A percentile compares a stretch with the other conserved stretches of the same genome.
These are phyloP conservation scores for Carassius carassius DNA, from an alignment of 2,113 vertebrate genomes.

Conservation along the genomic window DNA sequence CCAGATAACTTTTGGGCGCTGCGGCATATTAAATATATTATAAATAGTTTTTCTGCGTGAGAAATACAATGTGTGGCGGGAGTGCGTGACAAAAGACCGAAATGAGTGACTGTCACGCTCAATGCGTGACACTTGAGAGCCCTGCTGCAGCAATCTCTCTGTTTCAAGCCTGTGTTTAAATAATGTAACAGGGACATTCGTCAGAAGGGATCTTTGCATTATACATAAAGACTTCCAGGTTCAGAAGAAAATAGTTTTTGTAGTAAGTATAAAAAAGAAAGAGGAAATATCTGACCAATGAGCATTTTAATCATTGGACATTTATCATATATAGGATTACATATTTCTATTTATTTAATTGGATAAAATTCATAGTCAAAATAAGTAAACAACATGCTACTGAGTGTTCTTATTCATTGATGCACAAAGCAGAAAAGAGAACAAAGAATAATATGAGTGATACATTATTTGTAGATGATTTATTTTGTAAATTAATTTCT, in stretches of 20 bases:
- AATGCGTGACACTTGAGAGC: too few relatives aligned
- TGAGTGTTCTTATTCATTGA: too few relatives aligned
- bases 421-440: neutral
- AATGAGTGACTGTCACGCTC: too few relatives aligned
- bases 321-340: neutral
- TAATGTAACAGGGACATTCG: conserved; percentile 24
- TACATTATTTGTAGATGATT: neutral
- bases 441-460: neutral
- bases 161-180: conserved; percentile 22
- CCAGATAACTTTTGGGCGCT: too few relatives aligned
- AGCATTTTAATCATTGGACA: neutral
- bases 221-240: conserved; percentile 22
- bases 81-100: too few relatives aligned
- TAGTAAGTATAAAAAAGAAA: neutral
- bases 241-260: neutral
- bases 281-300: neutral
- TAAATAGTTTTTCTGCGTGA: too few relatives aligned
- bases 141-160: neutral
- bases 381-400: neutral
- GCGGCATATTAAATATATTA: too few relatives aligned
- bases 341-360: neutral
- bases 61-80: too few relatives aligned
- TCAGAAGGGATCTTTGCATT: conserved; percentile 14
- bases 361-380: neutral
- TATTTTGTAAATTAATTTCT: neutral